Evolutionary conservation across 2,113 vertebrate genomes (phyloP).

Genomic region (Heterotilapia buettikoferi): DNA sequence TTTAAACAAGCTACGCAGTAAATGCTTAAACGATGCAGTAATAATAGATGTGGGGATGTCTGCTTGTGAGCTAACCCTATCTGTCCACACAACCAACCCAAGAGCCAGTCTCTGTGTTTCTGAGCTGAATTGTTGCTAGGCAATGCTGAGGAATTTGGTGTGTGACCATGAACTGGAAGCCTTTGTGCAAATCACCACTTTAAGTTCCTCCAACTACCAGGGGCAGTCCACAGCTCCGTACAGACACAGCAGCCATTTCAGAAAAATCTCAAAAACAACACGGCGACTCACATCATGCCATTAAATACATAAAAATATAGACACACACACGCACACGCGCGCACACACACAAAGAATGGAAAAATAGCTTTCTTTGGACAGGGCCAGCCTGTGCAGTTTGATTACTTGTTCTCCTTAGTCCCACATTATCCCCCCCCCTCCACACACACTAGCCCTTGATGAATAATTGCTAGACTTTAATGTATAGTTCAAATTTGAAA

Average conservation of each 20-base stretch:
- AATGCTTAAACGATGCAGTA: constrained; percentile 34
- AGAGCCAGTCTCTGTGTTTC: constrained; percentile 27
- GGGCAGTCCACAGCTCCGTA: constrained; percentile 30
- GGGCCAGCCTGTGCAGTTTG: constrained; percentile 75
- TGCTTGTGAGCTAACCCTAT: constrained; percentile 36
- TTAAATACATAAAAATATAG: constrained; percentile 27
- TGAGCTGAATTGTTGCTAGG: constrained; percentile 67
- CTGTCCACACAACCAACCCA: constrained; percentile 34
- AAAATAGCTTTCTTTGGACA: constrained; percentile 74
- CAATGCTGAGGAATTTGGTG: constrained; percentile 66
- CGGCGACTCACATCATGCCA: constrained; percentile 47
- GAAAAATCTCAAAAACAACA: constrained; percentile 31
- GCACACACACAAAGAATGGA: constrained; percentile 38
- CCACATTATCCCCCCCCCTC: background rate
- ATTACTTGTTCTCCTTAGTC: constrained; percentile 28
- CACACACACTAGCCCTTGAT: constrained; percentile 51
- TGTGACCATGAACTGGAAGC: constrained; percentile 62
- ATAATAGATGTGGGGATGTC: constrained; percentile 37
- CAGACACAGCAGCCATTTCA: constrained; percentile 34
- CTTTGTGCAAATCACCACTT: constrained; percentile 68
- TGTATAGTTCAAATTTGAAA: constrained; percentile 16
- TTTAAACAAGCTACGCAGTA: background rate
- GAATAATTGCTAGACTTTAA: constrained; percentile 42
- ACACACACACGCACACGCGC: background rate
- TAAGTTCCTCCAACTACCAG: constrained; percentile 25